A percentile compares a stretch with the other conserved stretches of the same genome.
Evolutionary conservation across 2,113 vertebrate genomes (phyloP).

Genomic region (Arenaria interpres): DNA sequence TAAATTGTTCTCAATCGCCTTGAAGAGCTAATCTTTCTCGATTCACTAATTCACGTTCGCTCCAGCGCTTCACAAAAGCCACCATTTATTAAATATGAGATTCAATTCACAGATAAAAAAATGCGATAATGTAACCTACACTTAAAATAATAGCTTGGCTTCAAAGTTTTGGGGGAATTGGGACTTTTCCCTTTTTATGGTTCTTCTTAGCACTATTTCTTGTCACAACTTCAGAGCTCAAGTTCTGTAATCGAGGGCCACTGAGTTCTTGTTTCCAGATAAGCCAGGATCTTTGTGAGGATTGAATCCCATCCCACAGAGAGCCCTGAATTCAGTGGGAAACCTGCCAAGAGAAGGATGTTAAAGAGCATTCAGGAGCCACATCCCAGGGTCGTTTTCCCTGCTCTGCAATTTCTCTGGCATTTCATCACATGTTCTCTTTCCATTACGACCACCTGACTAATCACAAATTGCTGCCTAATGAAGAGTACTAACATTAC

Average conservation of each 20-base stretch:
- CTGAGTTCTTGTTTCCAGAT: neutral
- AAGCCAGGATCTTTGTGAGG: neutral
- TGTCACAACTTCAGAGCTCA: neutral
- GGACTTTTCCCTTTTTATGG: neutral
- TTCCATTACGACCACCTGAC: neutral
- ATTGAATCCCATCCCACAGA: neutral
- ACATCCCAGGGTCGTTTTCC: neutral
- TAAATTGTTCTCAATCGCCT: conserved; percentile 25
- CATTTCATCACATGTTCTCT: neutral
- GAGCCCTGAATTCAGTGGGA: neutral
- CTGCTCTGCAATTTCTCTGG: neutral
- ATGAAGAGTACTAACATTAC: conserved; percentile 22
- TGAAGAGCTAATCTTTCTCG: neutral
- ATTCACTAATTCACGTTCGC: conserved; percentile 29
- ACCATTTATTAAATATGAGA: conserved; percentile 42
- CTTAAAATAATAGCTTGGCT: conserved; percentile 32
- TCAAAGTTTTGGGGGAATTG: neutral
- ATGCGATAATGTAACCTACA: conserved; percentile 14
- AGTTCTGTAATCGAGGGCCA: neutral
- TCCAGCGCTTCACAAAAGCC: neutral
- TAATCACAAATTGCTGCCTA: conserved; percentile 46
- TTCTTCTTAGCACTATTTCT: neutral
- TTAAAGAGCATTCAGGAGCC: neutral
- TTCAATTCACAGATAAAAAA: conserved; percentile 38
- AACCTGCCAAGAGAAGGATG: neutral